Evolutionary conservation across 2,113 vertebrate genomes (phyloP).

Genomic region (Stegostoma tigrinum): DNA sequence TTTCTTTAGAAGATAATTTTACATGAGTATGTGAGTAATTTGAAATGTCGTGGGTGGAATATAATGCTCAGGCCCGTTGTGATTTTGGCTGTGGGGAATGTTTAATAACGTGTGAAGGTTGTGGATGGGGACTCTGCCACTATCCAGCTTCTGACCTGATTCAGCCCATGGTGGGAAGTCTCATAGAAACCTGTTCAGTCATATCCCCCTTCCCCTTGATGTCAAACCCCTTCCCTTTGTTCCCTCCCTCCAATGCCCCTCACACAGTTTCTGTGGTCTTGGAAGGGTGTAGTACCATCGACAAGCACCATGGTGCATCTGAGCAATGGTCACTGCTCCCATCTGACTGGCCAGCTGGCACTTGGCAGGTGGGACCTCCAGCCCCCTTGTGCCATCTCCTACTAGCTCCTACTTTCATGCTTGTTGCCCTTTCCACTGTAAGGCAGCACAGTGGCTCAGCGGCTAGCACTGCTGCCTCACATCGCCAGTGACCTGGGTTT

Average conservation of each 20-base stretch:
- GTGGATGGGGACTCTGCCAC: neutral
- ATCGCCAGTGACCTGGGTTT: too few relatives aligned
- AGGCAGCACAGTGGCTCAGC: too few relatives aligned
- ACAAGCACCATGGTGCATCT: too few relatives aligned
- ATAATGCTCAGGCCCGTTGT: neutral
- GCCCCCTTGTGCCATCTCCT: too few relatives aligned
- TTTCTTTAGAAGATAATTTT: slow-evolving; percentile 12
- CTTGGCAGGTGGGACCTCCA: too few relatives aligned
- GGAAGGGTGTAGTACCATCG: too few relatives aligned
- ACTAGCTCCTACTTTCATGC: too few relatives aligned
- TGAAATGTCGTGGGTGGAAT: neutral
- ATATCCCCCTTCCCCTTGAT: neutral
- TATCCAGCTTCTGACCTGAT: neutral
- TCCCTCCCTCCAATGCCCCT: neutral
- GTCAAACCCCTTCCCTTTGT: neutral
- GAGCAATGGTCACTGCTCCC: too few relatives aligned
- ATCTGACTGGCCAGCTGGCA: too few relatives aligned
- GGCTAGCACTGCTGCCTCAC: too few relatives aligned
- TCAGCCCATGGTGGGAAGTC: neutral
- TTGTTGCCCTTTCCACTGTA: too few relatives aligned
- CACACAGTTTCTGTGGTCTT: neutral
- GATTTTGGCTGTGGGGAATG: neutral
- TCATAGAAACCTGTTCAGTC: too few relatives aligned
- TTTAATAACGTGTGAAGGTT: neutral
- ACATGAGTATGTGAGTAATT: neutral